Base-by-base conservation (phyloP, 1,140 invertebrate species). In the Drosophila sproati region DNA sequence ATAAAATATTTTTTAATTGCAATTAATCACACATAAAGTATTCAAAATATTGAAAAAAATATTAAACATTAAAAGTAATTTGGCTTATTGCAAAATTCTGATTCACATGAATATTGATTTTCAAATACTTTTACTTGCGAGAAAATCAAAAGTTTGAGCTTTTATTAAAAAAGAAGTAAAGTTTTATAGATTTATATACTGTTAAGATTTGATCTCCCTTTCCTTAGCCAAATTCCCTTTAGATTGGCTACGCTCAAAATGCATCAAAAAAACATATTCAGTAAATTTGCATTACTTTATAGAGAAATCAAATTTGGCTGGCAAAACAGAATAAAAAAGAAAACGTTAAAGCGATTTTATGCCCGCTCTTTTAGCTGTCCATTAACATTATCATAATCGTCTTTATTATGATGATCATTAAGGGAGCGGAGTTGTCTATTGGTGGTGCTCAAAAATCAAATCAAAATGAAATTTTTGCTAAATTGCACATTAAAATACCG, bases 401-500 rank as follows among this genome's bases (percentile, higher is more conserved):
- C 35, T 34, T 56, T 10, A 60, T 67, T 37, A 56, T 59, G 8
- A 60, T 67, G 50, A 56, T 60, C 48, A 37, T 59, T 51, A 52
- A 12, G 7, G 0, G 31, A 7, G 60, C 29, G 3, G 32, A 35
- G 34, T 47, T 34, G 50, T 48, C 71, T 55, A 29, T 73, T 73
- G 48, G 63, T 31, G 56, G n/a, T 43, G 41, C 60, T 59, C 34
- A 48, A 56, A 72, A 77, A 77, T 77, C 62, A 77, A 77, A 77
- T 77, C 71, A 69, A 67, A 77, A 48, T 69, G 48, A 64, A 63
- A 60, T 73, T 69, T 78, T 87, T 76, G 54, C 59, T 56, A 56
- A 86, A 72, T 69, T 82, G 76, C 69, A 87, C 82, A 79, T 82
- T 87, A 79, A 87, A 82, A 77, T 56, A 70, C 55, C 2, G 35